Conservation (phyloP, 2,797 vertebrate genomes). For the Falco peregrinus region DNA sequence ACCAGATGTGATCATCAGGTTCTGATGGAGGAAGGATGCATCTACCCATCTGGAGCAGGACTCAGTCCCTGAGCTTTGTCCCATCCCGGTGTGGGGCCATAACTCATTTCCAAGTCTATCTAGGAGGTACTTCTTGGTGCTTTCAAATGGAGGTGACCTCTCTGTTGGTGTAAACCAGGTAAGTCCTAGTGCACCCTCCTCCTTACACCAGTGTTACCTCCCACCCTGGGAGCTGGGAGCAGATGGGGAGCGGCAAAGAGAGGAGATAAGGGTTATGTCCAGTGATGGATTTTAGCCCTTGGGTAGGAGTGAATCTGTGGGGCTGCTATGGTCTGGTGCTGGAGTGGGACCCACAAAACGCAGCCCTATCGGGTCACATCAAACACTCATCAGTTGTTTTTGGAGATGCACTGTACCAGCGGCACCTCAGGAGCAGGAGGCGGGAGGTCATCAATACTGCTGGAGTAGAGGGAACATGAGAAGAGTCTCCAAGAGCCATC, state of each 20-base stretch:
- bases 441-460: neutral
- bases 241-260: neutral
- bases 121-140: neutral
- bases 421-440: neutral
- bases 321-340: neutral
- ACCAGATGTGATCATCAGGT: neutral
- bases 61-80: neutral
- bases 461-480: neutral
- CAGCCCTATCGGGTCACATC: neutral
- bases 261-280: neutral
- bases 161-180: neutral
- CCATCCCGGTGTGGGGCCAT: fast-evolving
- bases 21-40: neutral
- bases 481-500: neutral
- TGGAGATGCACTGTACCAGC: neutral
- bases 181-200: neutral
- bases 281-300: neutral
- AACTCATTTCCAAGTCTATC: neutral
- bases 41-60: neutral
- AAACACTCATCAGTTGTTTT: fast-evolving
- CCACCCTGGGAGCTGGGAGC: neutral
- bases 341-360: neutral
- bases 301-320: neutral
- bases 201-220: neutral
- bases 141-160: neutral